A percentile compares a stretch with the other conserved stretches of the same genome.
These are phyloP conservation scores for Ctenodactylus gundi DNA, from an alignment of 2,113 vertebrate genomes.

Conservation along the genomic window DNA sequence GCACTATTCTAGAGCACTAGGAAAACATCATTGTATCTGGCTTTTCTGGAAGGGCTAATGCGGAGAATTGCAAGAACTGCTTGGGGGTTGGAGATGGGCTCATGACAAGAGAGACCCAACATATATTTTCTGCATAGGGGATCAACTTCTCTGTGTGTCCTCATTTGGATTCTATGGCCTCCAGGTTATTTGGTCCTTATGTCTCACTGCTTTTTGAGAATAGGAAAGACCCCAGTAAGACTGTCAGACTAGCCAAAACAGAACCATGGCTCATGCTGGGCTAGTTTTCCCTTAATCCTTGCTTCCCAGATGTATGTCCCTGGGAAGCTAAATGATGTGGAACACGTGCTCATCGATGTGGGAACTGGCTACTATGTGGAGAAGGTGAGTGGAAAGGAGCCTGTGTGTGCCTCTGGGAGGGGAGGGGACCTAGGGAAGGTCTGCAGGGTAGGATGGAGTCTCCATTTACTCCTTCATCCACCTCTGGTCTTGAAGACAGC, in stretches of 20 bases:
- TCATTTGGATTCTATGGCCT: neutral
- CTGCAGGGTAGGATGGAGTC: neutral
- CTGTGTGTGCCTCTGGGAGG: neutral
- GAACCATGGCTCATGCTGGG: conserved; percentile 8
- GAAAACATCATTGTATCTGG: neutral
- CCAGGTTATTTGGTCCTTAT: neutral
- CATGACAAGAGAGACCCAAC: neutral
- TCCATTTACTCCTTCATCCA: neutral
- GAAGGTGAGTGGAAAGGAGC: conserved; percentile 85
- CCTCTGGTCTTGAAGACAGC: conserved; percentile 84
- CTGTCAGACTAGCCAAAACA: neutral
- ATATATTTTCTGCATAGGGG: conserved; percentile 10
- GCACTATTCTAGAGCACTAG: neutral
- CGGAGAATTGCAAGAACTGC: neutral
- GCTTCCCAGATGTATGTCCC: conserved; percentile 94
- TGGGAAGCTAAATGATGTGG: conserved; percentile 91
- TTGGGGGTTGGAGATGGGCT: neutral
- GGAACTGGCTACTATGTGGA: conserved; percentile 97
- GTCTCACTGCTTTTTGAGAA: conserved; percentile 14
- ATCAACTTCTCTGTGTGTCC: neutral
- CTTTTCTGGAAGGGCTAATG: neutral
- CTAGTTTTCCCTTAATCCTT: conserved; percentile 82
- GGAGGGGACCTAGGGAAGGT: neutral
- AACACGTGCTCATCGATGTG: conserved; percentile 91
- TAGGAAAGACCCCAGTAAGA: neutral